Conservation (phyloP, 2,113 vertebrate species). For the Marmota monax region DNA sequence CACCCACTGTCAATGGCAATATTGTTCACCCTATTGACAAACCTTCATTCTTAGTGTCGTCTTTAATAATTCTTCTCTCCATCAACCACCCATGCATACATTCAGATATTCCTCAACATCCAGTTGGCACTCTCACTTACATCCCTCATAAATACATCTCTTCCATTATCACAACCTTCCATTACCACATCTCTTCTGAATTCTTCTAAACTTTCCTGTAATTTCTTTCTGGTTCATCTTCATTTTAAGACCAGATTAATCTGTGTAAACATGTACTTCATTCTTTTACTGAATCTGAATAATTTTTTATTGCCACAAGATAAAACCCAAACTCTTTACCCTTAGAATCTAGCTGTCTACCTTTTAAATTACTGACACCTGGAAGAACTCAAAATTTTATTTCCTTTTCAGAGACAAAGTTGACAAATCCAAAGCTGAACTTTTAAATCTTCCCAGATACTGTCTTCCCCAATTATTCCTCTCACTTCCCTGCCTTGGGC, state of each 20-base stretch:
- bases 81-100: neutral
- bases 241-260: neutral
- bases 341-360: neutral
- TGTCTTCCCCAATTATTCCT: neutral
- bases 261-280: neutral
- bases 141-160: neutral
- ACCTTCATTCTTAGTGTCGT: neutral
- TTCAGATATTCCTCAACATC: neutral
- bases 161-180: neutral
- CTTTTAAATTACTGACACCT: neutral
- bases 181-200: neutral
- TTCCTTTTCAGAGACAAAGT: neutral
- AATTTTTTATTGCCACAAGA: neutral
- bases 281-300: constrained; percentile 31
- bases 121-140: neutral
- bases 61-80: neutral
- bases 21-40: neutral
- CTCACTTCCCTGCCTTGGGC: neutral
- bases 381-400: neutral
- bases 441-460: neutral
- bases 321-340: neutral
- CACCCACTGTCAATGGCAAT: neutral
- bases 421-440: neutral
- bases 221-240: neutral
- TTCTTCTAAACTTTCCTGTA: neutral